These are phyloP conservation scores for Sphecodes monilicornis DNA, from an alignment of 2,888 invertebrate genomes.

Conservation along the genomic window DNA sequence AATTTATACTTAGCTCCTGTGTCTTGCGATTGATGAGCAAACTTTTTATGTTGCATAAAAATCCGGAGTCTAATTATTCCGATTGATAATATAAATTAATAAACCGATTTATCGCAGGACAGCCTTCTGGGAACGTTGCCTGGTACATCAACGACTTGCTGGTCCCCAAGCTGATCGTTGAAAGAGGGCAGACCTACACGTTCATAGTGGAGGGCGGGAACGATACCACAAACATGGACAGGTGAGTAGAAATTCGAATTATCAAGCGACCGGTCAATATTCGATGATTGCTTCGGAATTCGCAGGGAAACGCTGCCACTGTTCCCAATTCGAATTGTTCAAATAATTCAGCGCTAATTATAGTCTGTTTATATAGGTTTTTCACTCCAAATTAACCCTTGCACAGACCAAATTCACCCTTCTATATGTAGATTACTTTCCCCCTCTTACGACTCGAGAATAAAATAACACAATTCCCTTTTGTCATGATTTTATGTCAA, in stretches of 20 bases:
- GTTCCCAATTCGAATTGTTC: background rate
- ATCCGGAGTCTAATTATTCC: background rate
- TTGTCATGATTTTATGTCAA: too few relatives aligned
- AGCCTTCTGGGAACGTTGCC: slow-evolving; percentile 95
- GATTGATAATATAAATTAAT: background rate
- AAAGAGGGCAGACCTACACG: slow-evolving; percentile 93
- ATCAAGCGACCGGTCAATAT: background rate
- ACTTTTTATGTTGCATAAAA: too few relatives aligned
- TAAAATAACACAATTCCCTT: too few relatives aligned
- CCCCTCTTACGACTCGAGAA: too few relatives aligned
- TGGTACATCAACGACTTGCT: slow-evolving; percentile 97
- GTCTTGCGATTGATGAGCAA: too few relatives aligned
- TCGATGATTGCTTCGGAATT: slow-evolving; percentile 18
- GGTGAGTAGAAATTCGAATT: slow-evolving; percentile 82
- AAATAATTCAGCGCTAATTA: background rate
- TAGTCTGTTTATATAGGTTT: background rate
- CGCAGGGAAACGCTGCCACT: background rate
- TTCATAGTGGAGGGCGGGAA: slow-evolving; percentile 95
- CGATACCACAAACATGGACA: slow-evolving; percentile 91
- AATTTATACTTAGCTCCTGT: too few relatives aligned
- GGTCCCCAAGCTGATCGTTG: slow-evolving; percentile 95
- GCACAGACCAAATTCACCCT: too few relatives aligned
- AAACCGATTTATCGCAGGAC: slow-evolving; percentile 82
- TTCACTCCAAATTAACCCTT: too few relatives aligned
- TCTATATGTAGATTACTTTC: too few relatives aligned